Conservation (phyloP, 2,888 invertebrate genomes). For the Lepidochrysops patricia region DNA sequence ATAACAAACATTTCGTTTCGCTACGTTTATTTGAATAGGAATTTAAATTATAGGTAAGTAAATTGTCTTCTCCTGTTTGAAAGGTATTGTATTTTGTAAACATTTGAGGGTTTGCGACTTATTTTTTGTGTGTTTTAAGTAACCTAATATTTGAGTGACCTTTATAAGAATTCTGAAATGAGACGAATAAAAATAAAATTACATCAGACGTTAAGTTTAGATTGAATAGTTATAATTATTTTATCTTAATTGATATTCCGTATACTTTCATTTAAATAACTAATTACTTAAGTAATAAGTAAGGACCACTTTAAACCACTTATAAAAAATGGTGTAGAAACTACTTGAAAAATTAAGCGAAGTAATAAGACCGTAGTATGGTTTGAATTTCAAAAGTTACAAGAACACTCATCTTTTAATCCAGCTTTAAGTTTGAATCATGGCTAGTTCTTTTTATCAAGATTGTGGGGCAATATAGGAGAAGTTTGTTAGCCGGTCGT, state of each 20-base stretch:
- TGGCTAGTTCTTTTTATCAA: slow-evolving; percentile 71
- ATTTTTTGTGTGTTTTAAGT: background rate
- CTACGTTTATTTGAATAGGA: slow-evolving; percentile 10
- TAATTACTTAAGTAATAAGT: background rate
- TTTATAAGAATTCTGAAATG: no score
- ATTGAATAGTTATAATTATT: no score
- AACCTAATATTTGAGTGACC: no score
- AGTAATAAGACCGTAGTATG: slow-evolving; percentile 15
- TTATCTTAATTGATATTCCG: no score
- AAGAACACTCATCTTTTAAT: slow-evolving; percentile 41
- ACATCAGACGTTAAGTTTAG: no score
- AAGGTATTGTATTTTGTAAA: background rate
- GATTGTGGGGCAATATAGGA: slow-evolving; percentile 62
- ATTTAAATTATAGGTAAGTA: slow-evolving; percentile 6
- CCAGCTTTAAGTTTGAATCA: slow-evolving; percentile 63
- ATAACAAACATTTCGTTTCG: slow-evolving; percentile 23
- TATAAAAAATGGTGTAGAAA: background rate
- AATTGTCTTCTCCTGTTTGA: background rate
- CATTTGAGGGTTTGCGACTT: background rate
- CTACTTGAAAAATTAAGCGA: slow-evolving; percentile 13
- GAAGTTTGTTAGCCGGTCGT: slow-evolving; percentile 64
- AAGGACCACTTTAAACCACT: background rate
- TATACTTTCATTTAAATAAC: no score
- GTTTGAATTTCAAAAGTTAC: slow-evolving; percentile 39
- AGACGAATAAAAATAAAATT: no score